A percentile compares a stretch with the other conserved stretches of the same genome.
Evolutionary conservation across 2,113 vertebrate genomes (phyloP).

Genomic region (Elephas maximus): DNA sequence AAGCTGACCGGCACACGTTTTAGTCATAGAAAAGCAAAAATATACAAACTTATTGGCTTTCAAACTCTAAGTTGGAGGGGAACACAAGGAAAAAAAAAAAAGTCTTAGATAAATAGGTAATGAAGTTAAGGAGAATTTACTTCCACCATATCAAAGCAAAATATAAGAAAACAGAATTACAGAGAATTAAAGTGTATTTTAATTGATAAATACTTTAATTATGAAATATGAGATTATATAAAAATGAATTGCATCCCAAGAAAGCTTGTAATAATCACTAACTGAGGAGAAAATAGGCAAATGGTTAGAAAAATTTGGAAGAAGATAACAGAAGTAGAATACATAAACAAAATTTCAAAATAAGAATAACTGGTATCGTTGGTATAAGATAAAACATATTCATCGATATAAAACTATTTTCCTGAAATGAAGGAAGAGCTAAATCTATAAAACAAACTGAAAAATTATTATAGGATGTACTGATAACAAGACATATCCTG

Average conservation of each 20-base stretch:
- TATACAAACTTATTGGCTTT: neutral
- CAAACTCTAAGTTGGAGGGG: neutral
- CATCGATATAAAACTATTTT: neutral
- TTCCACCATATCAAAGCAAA: neutral
- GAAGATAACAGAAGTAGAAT: neutral
- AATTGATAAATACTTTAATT: neutral
- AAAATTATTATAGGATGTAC: neutral
- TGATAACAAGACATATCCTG: neutral
- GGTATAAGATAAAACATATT: neutral
- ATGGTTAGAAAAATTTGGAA: neutral
- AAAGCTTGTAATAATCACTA: neutral
- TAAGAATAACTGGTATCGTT: neutral
- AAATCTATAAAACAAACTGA: neutral
- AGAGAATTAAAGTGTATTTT: neutral
- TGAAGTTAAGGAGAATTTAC: neutral
- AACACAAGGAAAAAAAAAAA: neutral
- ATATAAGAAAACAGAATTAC: neutral
- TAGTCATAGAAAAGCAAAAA: neutral
- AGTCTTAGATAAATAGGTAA: neutral
- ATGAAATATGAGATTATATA: neutral
- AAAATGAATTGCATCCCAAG: neutral
- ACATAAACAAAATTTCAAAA: neutral
- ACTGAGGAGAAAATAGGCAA: slow-evolving; percentile 20
- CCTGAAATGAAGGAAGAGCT: neutral
- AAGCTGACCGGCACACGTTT: no score